A percentile compares a stretch with the other conserved stretches of the same genome.
Evolutionary conservation across 2,797 vertebrate genomes (phyloP).

Genomic region (Cheirogaleus major): DNA sequence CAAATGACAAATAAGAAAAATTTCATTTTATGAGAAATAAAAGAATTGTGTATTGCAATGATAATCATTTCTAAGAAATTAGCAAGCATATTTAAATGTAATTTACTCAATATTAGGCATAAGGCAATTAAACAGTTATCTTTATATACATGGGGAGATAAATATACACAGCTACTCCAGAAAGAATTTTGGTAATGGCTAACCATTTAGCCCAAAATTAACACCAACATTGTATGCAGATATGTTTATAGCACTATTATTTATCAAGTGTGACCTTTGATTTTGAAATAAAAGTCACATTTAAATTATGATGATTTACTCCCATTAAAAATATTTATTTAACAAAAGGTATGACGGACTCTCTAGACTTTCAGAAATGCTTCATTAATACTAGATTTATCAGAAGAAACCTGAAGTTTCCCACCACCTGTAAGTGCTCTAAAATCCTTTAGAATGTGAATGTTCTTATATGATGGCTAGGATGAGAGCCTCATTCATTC

Average conservation of each 20-base stretch:
- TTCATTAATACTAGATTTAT: not conserved
- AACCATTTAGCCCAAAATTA: not conserved
- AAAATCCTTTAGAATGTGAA: not conserved
- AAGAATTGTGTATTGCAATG: not conserved
- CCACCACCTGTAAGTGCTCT: not conserved
- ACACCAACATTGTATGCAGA: slow-evolving; percentile 16
- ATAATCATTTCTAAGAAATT: not conserved
- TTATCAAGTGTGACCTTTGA: not conserved
- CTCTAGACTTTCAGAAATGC: not conserved
- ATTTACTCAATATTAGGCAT: not conserved
- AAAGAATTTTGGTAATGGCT: not conserved
- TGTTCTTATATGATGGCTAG: not conserved
- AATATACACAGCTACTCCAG: not conserved
- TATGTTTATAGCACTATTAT: not conserved
- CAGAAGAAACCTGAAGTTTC: not conserved
- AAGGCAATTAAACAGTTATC: not conserved
- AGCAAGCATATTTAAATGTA: not conserved
- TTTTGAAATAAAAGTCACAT: not conserved
- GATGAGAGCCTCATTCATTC: not conserved
- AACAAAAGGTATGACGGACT: not conserved
- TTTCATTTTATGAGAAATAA: not conserved
- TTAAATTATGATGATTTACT: slow-evolving; percentile 35
- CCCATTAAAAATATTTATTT: not conserved
- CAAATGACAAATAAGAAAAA: not conserved
- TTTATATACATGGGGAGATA: not conserved